Base-by-base conservation (phyloP, 1,140 invertebrate species). In the Zaprionus lachaisei region DNA sequence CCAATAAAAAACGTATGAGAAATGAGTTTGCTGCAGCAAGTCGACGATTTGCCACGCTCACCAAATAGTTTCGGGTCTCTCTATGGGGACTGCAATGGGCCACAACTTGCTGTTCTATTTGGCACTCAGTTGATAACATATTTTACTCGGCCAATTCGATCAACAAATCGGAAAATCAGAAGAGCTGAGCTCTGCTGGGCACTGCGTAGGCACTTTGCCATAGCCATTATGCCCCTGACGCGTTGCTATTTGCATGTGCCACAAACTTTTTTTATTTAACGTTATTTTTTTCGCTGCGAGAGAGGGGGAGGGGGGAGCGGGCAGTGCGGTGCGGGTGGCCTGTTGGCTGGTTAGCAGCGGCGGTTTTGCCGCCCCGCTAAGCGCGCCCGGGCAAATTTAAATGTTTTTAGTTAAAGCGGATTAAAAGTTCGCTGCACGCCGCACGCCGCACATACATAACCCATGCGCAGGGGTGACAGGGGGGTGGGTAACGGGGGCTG, bases 371-470 rank as follows among this genome's bases (percentile, higher is more conserved):
- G 38, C 34, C 49, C 38, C 68, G 54, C 54, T 47, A 47, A 47
- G 54, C 37, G 17, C 31, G 15, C 74, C 75, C 66, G 57, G 78
- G 81, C 79, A 87, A 87, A 87, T 87, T 87, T 87, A 87, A 87
- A 87, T 87, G 84, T 87, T 87, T 90, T 87, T 90, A 87, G 84
- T 89, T 87, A 87, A 87, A 87, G 84, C 84, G 84, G 84, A 87
- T 87, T 87, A 87, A 87, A 87, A 90, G 84, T 87, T 87, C 85
- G 84, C 84, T 87, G 85, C 84, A 44, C 41, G 41, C 38, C 38
- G 38, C 37, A 38, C 38, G 41, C 41, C 84, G 84, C 84, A 86
- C 83, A 86, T 86, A 90, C 85, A 89, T 89, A 89, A 89, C 83
- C 83, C 84, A 83, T 89, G 84, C 79, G 66, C 68, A 47, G 55